Evolutionary conservation across 2,797 vertebrate genomes (phyloP).

Genomic region (Anabacerthia variegaticeps): DNA sequence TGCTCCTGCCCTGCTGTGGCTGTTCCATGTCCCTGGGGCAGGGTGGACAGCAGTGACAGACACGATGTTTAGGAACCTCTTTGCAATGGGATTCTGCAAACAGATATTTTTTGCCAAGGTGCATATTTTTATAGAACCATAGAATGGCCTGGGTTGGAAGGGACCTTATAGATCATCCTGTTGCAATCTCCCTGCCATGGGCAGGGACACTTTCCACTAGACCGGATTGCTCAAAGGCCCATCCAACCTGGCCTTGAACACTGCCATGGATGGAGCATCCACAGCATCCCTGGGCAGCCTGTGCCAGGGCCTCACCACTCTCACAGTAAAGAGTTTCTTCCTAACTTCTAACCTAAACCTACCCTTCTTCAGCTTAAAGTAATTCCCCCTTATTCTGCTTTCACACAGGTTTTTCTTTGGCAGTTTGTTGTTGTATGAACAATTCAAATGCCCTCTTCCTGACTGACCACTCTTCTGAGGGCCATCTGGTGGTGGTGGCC

Average conservation of each 20-base stretch:
- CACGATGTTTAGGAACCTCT: accelerated
- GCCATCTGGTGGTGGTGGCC: neutral
- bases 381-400: neutral
- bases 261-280: neutral
- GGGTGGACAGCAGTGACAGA: neutral
- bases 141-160: neutral
- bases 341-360: neutral
- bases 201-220: neutral
- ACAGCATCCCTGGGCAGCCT: neutral
- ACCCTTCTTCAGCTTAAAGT: neutral
- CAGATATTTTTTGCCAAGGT: neutral
- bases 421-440: neutral
- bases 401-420: neutral
- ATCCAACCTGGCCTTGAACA: neutral
- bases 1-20: neutral
- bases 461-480: neutral
- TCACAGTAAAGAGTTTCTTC: neutral
- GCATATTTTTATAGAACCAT: accelerated
- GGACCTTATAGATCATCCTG: neutral
- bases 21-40: neutral
- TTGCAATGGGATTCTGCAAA: neutral
- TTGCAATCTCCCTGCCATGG: neutral
- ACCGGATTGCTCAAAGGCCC: neutral
- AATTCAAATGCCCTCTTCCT: neutral
- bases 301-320: neutral